A percentile compares a stretch with the other conserved stretches of the same genome.
phyloP scores from a whole-genome alignment of 2,888 invertebrate species.

The Ferdinandea cuprea region DNA sequence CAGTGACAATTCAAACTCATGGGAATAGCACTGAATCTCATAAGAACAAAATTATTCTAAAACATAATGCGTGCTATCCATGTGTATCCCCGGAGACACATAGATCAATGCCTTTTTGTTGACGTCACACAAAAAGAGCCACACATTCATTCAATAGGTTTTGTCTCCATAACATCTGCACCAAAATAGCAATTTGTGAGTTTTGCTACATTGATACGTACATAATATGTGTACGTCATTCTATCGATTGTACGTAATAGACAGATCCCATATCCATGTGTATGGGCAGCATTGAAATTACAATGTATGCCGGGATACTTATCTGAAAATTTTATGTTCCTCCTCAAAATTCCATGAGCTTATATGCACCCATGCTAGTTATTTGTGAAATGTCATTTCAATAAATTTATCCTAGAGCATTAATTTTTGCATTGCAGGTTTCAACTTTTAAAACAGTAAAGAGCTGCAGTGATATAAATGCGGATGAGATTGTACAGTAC shows the following conservation, averaged over 20 bases:
- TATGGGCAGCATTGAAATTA: no score
- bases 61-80: not conserved
- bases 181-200: constrained; percentile 13
- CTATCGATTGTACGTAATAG: not conserved
- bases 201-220: not conserved
- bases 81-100: not conserved
- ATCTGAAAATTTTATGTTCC: no score
- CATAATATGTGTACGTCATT: no score
- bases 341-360: no score
- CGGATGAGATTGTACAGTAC: constrained; percentile 79
- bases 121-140: constrained; percentile 7
- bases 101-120: not conserved
- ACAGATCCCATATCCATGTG: not conserved
- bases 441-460: constrained; percentile 77
- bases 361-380: not conserved
- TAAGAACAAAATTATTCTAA: not conserved
- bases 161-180: constrained; percentile 4
- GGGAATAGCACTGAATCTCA: not conserved
- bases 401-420: constrained; percentile 28
- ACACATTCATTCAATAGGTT: not conserved
- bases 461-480: constrained; percentile 75
- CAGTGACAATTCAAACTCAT: no score
- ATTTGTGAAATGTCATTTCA: not conserved
- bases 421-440: constrained; percentile 75
- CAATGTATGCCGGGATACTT: not conserved